Conservation (phyloP, 2,113 vertebrate genomes). For the Tragelaphus buxtoni region DNA sequence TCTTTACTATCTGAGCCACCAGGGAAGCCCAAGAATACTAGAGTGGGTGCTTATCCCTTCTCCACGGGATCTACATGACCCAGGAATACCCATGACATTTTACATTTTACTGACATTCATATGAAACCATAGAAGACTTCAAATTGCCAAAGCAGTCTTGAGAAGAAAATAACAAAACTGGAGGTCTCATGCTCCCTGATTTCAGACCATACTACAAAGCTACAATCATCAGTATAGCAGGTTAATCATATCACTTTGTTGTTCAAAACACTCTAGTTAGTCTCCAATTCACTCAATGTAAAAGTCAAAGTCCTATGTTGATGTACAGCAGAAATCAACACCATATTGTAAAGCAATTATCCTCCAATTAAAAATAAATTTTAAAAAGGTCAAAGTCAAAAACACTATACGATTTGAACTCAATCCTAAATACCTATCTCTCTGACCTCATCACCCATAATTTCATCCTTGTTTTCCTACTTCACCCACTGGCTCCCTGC, state of each 20-base stretch:
- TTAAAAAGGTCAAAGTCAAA: neutral
- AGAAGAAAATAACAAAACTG: neutral
- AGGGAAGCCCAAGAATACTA: neutral
- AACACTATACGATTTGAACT: neutral
- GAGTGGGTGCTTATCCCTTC: neutral
- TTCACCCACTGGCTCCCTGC: neutral
- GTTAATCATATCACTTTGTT: neutral
- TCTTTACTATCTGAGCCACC: neutral
- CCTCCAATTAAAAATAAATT: neutral
- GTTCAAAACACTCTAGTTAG: neutral
- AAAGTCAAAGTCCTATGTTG: neutral
- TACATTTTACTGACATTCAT: neutral
- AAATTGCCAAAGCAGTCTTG: neutral
- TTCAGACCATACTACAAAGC: neutral
- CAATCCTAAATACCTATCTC: neutral
- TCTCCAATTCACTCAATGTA: neutral
- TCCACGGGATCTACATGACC: neutral
- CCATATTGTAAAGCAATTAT: neutral
- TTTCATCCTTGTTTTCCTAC: neutral
- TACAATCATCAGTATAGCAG: neutral
- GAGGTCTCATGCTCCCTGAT: neutral
- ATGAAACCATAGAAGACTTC: neutral
- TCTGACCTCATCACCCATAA: neutral
- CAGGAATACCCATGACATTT: neutral
- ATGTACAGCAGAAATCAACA: neutral